Base-by-base conservation (phyloP, 2,888 invertebrate species). In the Dasysyrphus albostriatus region DNA sequence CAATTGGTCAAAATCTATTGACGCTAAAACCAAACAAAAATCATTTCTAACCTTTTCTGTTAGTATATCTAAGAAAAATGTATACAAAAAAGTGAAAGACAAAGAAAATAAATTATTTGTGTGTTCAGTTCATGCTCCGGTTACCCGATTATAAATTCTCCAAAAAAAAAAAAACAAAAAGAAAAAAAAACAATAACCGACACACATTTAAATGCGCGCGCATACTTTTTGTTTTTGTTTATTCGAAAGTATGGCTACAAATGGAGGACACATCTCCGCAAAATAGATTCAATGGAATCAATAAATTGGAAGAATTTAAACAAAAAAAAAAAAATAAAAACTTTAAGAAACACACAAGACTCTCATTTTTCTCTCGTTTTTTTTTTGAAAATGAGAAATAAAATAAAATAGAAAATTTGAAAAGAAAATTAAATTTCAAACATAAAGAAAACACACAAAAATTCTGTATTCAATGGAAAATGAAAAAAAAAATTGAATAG, bases 131-230 rank as follows among this genome's bases (percentile, higher is more conserved):
- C 61, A 44, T 49, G 65, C n/a, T 69, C 47, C 44, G 24, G 34
- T 70, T 32, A 16, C 47, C 65, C 24, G 14, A 61, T 61, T 67
- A 65, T n/a, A 49, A 67, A 39, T 79, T 67, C 49, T 79, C 79
- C 79, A 79, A 79, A 32, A 32, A 32, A 16, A n/a, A 65, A 59
- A 59, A 37, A 1, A 44, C 37, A 34, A 34, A 34, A 47, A 47
- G 9, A 29, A 19, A 47, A 3, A 19, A 42, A 7, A 14, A 42
- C 14, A 51, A 54, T 14, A 54, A n/a, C 54, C n/a, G 54, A 47
- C 29, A 65, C 16, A 49, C 32, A 54, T 39, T 63, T 34, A 83
- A 47, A 78, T 83, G 83, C 83, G 83, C 78, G 78, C 83, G 83
- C 83, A 83, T 72, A 77, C 42, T 37, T 10, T 51, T 59, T 65